These are phyloP conservation scores for Dolichoris vasculosae DNA, from an alignment of 1,140 invertebrate species.

Conservation along the genomic window DNA sequence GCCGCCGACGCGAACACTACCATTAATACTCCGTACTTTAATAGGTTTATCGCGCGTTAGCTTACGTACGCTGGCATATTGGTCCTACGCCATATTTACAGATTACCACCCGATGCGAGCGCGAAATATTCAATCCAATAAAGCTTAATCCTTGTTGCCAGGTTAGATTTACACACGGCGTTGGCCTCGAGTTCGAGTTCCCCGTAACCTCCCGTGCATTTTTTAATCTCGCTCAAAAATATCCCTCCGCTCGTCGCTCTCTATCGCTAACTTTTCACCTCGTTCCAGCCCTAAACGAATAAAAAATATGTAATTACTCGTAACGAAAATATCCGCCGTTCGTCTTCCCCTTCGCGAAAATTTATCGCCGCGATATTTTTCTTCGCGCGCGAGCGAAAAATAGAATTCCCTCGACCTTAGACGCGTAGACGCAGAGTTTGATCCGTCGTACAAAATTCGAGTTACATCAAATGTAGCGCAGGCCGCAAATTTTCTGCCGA, in stretches of 20 bases:
- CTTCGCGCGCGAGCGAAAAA: background rate
- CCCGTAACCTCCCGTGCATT: constrained; percentile 22
- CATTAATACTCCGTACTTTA: constrained; percentile 57
- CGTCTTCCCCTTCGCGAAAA: background rate
- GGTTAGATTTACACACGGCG: constrained; percentile 39
- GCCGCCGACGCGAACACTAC: too few relatives aligned
- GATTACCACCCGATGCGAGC: constrained; percentile 50
- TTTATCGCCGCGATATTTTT: background rate
- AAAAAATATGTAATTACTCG: constrained; percentile 13
- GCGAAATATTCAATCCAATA: constrained; percentile 59
- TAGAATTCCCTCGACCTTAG: background rate
- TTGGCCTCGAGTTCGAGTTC: background rate
- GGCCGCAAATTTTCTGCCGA: constrained; percentile 2
- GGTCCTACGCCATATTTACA: constrained; percentile 56
- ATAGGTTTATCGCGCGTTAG: constrained; percentile 51
- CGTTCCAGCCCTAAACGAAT: background rate
- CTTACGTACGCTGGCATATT: constrained; percentile 49
- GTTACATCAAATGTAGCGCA: background rate
- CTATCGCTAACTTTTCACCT: constrained; percentile 9
- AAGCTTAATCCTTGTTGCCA: constrained; percentile 56
- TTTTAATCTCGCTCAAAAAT: constrained; percentile 43
- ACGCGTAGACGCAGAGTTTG: background rate
- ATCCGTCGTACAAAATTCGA: background rate
- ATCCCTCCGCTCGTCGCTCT: constrained; percentile 19
- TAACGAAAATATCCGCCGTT: constrained; percentile 15